Evolutionary conservation across 1,140 invertebrate genomes (phyloP).

Genomic region (Drosophila willistoni): DNA sequence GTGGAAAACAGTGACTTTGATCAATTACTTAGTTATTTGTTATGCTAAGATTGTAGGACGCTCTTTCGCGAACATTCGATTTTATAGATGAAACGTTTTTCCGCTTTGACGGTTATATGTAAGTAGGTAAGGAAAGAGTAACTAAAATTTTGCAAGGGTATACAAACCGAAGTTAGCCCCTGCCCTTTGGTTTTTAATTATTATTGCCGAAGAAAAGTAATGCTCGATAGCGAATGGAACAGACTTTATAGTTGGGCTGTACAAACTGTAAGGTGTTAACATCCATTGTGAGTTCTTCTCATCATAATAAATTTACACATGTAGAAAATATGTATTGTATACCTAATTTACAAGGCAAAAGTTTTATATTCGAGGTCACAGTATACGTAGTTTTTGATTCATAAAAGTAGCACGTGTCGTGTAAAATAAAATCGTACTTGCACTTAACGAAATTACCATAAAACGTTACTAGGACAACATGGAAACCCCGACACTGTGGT

Average conservation of each 20-base stretch:
- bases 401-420: constrained; percentile 62
- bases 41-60: too few relatives aligned
- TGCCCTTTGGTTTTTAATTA: too few relatives aligned
- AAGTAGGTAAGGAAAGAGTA: too few relatives aligned
- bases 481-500: constrained; percentile 25
- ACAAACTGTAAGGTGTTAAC: background rate
- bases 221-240: background rate
- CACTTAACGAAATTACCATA: constrained; percentile 78
- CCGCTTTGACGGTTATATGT: too few relatives aligned
- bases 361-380: constrained; percentile 1
- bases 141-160: too few relatives aligned
- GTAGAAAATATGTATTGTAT: background rate
- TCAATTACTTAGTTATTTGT: too few relatives aligned
- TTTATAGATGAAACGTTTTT: too few relatives aligned
- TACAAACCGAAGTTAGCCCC: too few relatives aligned
- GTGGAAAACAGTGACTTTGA: too few relatives aligned
- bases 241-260: background rate
- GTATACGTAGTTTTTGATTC: constrained; percentile 62
- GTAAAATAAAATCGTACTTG: constrained; percentile 65
- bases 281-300: background rate
- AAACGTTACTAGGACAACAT: constrained; percentile 67
- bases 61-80: too few relatives aligned
- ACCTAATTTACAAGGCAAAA: constrained; percentile 8
- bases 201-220: too few relatives aligned
- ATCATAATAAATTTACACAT: background rate